These are phyloP conservation scores for Tuta absoluta DNA, from an alignment of 2,888 invertebrate species.

Conservation along the genomic window DNA sequence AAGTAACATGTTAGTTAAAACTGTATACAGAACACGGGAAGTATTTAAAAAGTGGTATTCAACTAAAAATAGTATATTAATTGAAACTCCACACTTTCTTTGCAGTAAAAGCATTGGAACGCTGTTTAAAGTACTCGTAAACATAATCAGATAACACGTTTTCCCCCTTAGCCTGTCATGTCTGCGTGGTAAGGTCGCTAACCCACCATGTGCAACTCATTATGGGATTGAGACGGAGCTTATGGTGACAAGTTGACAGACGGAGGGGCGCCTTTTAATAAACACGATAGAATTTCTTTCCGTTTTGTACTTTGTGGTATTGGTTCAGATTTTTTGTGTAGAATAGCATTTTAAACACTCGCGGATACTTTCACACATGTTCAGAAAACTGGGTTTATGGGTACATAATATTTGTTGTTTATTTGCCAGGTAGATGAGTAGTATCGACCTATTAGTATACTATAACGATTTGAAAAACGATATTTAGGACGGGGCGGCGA, in stretches of 20 bases:
- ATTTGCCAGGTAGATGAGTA: no score
- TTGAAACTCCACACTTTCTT: neutral
- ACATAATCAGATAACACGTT: constrained; percentile 18
- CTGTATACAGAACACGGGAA: no score
- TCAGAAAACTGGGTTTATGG: no score
- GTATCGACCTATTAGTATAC: no score
- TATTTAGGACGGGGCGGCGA: no score
- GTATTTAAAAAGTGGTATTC: no score
- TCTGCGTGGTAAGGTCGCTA: constrained; percentile 38
- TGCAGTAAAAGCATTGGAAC: constrained; percentile 6
- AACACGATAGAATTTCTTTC: neutral
- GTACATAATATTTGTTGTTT: no score
- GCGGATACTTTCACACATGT: no score
- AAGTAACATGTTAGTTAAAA: no score
- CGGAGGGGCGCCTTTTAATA: constrained; percentile 18
- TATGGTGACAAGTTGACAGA: constrained; percentile 25
- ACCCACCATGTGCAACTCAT: constrained; percentile 56
- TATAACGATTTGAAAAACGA: no score
- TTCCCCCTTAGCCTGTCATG: neutral
- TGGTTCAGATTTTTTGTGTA: no score
- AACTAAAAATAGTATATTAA: neutral
- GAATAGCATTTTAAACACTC: no score
- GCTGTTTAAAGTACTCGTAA: constrained; percentile 12
- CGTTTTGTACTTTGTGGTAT: neutral
- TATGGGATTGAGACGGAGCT: constrained; percentile 51